A percentile compares a stretch with the other conserved stretches of the same genome.
phyloP scores from a whole-genome alignment of 2,888 invertebrate species.

The Stratiomys singularior region DNA sequence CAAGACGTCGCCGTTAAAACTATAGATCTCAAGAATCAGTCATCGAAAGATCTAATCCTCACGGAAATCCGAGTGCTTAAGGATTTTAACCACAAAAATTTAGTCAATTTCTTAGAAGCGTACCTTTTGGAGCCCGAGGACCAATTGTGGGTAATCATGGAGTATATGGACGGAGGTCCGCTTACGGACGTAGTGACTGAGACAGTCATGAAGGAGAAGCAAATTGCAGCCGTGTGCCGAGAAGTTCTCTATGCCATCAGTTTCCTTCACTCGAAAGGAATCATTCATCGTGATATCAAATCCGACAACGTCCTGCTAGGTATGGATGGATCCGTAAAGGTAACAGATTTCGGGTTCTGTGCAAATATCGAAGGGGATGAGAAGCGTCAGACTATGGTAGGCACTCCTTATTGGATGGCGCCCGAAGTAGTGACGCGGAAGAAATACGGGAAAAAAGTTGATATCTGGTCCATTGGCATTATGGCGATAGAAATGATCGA shows the following conservation, averaged over 20 bases:
- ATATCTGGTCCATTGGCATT: constrained; percentile 96
- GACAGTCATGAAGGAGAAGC: constrained; percentile 95
- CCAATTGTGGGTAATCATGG: constrained; percentile 97
- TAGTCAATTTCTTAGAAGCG: constrained; percentile 94
- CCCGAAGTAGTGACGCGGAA: constrained; percentile 93
- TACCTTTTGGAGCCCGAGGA: constrained; percentile 90
- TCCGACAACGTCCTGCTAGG: constrained; percentile 96
- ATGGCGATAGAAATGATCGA: constrained; percentile 97
- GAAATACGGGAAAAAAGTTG: constrained; percentile 92
- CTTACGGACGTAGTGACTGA: constrained; percentile 97
- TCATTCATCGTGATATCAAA: constrained; percentile 95
- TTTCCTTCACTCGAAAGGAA: constrained; percentile 89
- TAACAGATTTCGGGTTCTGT: constrained; percentile 98
- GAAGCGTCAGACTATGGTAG: constrained; percentile 96
- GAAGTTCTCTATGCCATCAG: constrained; percentile 89
- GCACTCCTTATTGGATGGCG: constrained; percentile 99
- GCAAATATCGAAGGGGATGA: constrained; percentile 95
- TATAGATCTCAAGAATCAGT: constrained; percentile 94
- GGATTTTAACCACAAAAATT: constrained; percentile 91
- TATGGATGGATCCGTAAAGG: constrained; percentile 91
- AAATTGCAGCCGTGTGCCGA: constrained; percentile 93
- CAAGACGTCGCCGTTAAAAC: constrained; percentile 94
- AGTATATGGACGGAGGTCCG: constrained; percentile 93
- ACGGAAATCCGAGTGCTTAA: constrained; percentile 94
- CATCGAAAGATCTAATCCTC: constrained; percentile 93